Evolutionary conservation across 2,113 vertebrate genomes (phyloP).

Genomic region (Herpetotheres cachinnans): DNA sequence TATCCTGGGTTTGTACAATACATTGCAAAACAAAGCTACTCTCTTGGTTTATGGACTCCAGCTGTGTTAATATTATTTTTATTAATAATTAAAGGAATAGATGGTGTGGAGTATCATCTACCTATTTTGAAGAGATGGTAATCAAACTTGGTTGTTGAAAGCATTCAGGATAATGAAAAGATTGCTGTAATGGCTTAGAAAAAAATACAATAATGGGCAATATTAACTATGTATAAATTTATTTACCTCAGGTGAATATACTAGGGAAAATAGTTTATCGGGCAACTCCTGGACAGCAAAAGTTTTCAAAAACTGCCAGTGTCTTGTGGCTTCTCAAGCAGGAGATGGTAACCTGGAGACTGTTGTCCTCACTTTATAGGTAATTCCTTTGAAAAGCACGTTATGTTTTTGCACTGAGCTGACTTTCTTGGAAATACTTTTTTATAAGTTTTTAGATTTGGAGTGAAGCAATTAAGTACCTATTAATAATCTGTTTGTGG

Average conservation of each 20-base stretch:
- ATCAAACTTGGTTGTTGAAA: not conserved
- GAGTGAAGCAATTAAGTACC: not conserved
- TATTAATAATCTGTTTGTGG: not conserved
- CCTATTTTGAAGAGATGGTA: not conserved
- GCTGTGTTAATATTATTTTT: not conserved
- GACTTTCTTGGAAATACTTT: not conserved
- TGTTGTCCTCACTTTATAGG: constrained; percentile 92
- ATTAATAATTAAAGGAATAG: not conserved
- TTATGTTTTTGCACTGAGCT: not conserved
- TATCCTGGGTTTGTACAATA: not conserved
- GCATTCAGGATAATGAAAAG: not conserved
- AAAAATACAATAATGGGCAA: not conserved
- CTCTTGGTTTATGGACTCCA: not conserved
- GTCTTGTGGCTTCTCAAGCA: constrained; percentile 95
- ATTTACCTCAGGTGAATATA: constrained; percentile 80
- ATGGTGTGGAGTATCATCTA: not conserved
- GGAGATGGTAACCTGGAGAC: constrained; percentile 93
- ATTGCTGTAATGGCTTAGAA: not conserved
- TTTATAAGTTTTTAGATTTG: not conserved
- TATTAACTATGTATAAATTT: not conserved
- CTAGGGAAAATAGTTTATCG: constrained; percentile 88
- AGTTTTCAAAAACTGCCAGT: constrained; percentile 91
- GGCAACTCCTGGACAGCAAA: constrained; percentile 88
- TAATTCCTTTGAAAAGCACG: constrained; percentile 32
- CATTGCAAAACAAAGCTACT: not conserved